phyloP scores from a whole-genome alignment of 2,113 vertebrate genomes.

The Onychostruthus taczanowskii region DNA sequence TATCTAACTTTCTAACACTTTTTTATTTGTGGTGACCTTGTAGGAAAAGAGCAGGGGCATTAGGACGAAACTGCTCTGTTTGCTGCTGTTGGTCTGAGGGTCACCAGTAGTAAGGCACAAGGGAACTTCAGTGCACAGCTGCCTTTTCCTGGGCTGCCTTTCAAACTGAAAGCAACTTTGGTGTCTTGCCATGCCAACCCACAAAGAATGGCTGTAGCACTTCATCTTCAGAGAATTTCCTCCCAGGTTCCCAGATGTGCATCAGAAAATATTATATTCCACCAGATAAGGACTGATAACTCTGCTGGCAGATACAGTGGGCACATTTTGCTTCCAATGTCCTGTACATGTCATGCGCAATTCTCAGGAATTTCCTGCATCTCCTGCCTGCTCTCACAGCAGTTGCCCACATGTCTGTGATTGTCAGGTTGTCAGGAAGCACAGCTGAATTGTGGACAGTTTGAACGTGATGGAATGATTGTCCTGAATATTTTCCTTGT shows the following conservation, averaged over 20 bases:
- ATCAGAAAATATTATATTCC: background rate
- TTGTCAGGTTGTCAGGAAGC: background rate
- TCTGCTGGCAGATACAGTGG: background rate
- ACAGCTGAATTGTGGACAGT: background rate
- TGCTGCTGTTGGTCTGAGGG: fast-evolving
- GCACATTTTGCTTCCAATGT: background rate
- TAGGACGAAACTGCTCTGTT: background rate
- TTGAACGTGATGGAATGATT: background rate
- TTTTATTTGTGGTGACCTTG: background rate
- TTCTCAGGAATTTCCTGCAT: background rate
- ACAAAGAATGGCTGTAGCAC: background rate
- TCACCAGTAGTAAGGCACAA: background rate
- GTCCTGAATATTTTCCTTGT: background rate
- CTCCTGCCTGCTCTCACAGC: background rate
- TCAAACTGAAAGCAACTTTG: background rate
- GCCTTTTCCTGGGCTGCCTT: background rate
- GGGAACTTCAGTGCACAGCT: background rate
- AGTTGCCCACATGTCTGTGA: background rate
- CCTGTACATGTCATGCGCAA: fast-evolving
- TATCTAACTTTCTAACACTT: background rate
- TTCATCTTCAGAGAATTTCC: background rate
- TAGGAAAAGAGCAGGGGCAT: background rate
- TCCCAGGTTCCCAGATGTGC: background rate
- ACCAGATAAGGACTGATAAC: background rate
- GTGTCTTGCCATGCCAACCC: background rate